These are phyloP conservation scores for Colaptes auratus DNA, from an alignment of 2,113 vertebrate genomes.

Conservation along the genomic window DNA sequence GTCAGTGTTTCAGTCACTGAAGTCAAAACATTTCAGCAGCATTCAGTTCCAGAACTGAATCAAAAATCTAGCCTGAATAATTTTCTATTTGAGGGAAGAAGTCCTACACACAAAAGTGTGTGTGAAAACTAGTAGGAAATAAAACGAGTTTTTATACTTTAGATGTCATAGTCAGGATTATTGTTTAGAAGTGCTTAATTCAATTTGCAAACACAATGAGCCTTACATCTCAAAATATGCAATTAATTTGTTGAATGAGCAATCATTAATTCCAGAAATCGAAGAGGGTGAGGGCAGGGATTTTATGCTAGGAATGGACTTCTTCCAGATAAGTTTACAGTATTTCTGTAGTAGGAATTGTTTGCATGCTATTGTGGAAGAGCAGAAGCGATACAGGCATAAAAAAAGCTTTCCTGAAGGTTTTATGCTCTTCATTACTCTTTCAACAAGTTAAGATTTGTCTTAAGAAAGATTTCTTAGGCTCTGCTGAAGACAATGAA, in stretches of 20 bases:
- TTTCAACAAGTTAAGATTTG: not conserved
- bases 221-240: not conserved
- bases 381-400: not conserved
- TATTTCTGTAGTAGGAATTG: not conserved
- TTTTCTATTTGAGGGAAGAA: not conserved
- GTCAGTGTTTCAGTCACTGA: rapidly evolving
- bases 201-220: not conserved
- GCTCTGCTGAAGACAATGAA: not conserved
- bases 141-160: not conserved
- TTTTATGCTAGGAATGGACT: not conserved
- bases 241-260: not conserved
- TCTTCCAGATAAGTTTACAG: not conserved
- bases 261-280: not conserved
- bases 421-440: not conserved
- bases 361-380: not conserved
- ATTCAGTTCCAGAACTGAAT: not conserved
- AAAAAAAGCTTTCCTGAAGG: not conserved
- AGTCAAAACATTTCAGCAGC: not conserved
- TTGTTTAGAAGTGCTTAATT: not conserved
- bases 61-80: not conserved
- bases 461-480: not conserved
- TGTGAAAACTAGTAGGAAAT: not conserved
- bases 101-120: not conserved
- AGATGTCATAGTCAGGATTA: not conserved
- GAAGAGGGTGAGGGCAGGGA: not conserved